Percentiles rank a stretch among this genome's conserved stretches.
phyloP scores from a whole-genome alignment of 2,888 invertebrate species.

The Stenodera caucasica region DNA sequence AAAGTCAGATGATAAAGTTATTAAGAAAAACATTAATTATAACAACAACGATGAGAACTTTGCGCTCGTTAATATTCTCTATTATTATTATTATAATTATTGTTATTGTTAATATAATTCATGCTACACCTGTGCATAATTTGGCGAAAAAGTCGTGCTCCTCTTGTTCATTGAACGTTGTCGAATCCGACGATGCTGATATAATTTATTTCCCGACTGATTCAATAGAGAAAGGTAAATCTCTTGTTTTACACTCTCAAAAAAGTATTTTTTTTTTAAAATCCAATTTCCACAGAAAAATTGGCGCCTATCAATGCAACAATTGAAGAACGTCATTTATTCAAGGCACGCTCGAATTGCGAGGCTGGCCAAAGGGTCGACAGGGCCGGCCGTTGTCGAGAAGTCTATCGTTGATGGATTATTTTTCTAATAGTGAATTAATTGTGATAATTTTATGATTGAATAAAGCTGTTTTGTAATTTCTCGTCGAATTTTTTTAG shows the following conservation, averaged over 20 bases:
- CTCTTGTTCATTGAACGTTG: neutral
- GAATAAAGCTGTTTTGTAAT: neutral
- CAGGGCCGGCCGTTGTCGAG: slow-evolving; percentile 22
- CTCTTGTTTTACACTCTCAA: neutral
- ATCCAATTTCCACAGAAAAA: no score
- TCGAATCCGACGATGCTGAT: neutral
- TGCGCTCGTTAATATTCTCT: neutral
- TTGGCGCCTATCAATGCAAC: neutral
- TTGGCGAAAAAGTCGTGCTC: neutral
- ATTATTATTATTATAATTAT: neutral
- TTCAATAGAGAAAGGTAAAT: neutral
- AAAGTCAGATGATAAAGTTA: neutral
- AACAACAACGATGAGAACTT: neutral
- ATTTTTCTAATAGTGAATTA: no score
- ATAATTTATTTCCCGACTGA: neutral
- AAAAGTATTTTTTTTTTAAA: no score
- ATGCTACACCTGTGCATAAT: neutral
- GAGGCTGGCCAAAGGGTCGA: slow-evolving; percentile 19
- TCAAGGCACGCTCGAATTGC: slow-evolving; percentile 17
- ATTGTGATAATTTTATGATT: no score
- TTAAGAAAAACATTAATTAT: neutral
- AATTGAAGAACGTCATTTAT: slow-evolving; percentile 3
- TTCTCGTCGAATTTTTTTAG: neutral
- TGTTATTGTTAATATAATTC: neutral
- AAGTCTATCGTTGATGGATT: neutral